Percentiles rank a stretch among this genome's conserved stretches.
These are phyloP conservation scores for Columba livia DNA, from an alignment of 2,113 vertebrate species.

Conservation along the genomic window DNA sequence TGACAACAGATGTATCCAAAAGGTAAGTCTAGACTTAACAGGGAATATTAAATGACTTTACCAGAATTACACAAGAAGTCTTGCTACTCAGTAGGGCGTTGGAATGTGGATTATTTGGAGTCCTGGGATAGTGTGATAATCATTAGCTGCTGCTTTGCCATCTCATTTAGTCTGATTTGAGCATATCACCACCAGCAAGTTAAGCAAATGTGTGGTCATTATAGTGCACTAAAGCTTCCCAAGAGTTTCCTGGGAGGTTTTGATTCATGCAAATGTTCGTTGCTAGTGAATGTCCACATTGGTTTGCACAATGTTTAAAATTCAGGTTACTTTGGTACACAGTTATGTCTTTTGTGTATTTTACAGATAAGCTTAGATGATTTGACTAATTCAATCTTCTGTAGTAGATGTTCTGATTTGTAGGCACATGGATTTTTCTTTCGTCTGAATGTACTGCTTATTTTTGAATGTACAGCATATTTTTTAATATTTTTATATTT, in stretches of 20 bases:
- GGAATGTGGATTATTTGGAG: background rate
- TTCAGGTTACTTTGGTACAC: background rate
- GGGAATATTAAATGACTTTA: background rate
- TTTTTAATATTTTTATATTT: background rate
- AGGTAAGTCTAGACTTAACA: background rate
- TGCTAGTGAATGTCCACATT: background rate
- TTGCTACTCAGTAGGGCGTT: background rate
- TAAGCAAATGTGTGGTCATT: background rate
- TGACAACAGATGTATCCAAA: background rate
- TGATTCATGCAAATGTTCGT: background rate
- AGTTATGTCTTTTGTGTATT: background rate
- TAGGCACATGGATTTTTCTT: background rate
- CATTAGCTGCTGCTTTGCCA: background rate
- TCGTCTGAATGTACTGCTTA: background rate
- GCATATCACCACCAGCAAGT: background rate
- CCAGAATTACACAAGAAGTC: background rate
- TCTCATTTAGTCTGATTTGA: background rate
- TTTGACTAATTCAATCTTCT: background rate
- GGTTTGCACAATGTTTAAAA: background rate
- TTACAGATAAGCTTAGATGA: background rate
- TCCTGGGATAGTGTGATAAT: background rate
- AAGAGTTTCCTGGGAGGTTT: background rate
- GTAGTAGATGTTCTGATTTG: background rate
- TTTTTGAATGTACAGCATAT: no score
- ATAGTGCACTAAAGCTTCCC: background rate